Base-by-base conservation (phyloP, 2,888 invertebrate genomes). In the Acleris literana region DNA sequence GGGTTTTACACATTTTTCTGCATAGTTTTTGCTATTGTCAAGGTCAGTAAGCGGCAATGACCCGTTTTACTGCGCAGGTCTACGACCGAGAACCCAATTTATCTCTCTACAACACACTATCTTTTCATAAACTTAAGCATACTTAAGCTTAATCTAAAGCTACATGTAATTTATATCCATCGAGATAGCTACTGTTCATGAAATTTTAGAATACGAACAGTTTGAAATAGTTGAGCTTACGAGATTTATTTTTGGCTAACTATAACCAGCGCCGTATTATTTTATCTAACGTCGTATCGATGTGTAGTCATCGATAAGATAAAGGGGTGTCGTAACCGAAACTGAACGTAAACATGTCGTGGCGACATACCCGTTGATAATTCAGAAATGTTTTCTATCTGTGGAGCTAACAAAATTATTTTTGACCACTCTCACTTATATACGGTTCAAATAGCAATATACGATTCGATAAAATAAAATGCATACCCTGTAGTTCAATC, bases 31-130 rank as follows among this genome's bases (percentile, higher is more conserved):
- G 43, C 25, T 60, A 61, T 44, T 56, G 60, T 51, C 65, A 65
- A 65, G 65, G 55, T 56, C 51, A 44, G n/a, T 13, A 13, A 7
- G 13, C 3, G 48, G 46, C 57, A 57, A 17, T 57, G 57, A 48
- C 25, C 57, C 3, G 46, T 48, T 29, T 57, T 3, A 17, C 9
- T 17, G 29, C 25, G 13, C 16, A 56, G n/a, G 44, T 56, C 22
- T n/a, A n/a, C 44, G 56, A n/a, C 11, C 33, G 54, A 7, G 54
- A 33, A 53, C 53, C 5, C 13, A 13, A 25, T 17, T 13, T 55
- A 20, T 55, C 18, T 5, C 16, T 22, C 13, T 11, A 5, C 39
- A 13, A 4, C 46, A n/a, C 18, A 9, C 1, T 51, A 60, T 60
- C 52, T 60, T 52, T 60, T 43, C 39, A 22, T 22, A 52, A 59